phyloP scores from a whole-genome alignment of 2,888 invertebrate genomes.

The Alviniconcha strummeri region DNA sequence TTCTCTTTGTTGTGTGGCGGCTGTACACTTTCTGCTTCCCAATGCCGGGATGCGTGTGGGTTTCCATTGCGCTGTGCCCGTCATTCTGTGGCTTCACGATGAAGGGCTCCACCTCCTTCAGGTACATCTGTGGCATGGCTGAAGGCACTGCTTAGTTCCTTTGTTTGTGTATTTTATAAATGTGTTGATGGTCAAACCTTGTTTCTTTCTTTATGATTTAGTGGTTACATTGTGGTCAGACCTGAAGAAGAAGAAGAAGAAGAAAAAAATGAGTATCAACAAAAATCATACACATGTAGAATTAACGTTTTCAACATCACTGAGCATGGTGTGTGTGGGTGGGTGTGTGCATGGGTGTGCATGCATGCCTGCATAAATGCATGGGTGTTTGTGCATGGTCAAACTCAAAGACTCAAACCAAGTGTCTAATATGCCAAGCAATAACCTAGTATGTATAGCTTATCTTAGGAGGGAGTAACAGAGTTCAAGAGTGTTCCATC shows the following conservation, averaged over 20 bases:
- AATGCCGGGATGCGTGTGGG: background rate
- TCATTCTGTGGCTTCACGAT: conserved; percentile 12
- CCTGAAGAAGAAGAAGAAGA: background rate
- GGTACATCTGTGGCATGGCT: conserved; percentile 37
- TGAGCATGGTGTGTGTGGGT: background rate
- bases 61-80: background rate
- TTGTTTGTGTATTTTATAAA: background rate
- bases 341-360: background rate
- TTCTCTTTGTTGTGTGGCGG: conserved; percentile 49
- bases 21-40: conserved; percentile 28
- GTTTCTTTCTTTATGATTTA: background rate
- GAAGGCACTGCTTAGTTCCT: background rate
- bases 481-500: no score
- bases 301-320: background rate
- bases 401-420: no score
- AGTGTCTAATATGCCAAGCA: no score
- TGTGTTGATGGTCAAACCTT: background rate
- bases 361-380: background rate
- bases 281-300: background rate
- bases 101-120: conserved; percentile 38
- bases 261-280: background rate
- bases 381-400: no score
- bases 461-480: no score
- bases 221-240: background rate
- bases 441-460: no score